Conservation (phyloP, 2,888 invertebrate species). For the Formica aserva region DNA sequence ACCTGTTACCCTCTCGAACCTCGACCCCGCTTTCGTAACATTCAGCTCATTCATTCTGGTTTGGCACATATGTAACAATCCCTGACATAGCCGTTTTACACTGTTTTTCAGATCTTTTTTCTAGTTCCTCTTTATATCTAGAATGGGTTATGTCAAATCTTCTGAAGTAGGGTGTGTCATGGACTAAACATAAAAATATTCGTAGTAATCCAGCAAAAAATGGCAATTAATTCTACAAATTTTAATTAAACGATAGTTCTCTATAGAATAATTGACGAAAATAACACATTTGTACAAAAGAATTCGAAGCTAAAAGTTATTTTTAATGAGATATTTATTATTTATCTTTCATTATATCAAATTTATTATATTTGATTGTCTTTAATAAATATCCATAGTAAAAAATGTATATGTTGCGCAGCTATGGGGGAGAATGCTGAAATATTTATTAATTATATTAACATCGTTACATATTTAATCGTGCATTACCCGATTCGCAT, state of each 20-base stretch:
- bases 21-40: constrained; percentile 72
- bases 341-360: not conserved
- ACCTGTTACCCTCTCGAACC: constrained; percentile 84
- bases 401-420: not conserved
- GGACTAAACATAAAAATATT: not conserved
- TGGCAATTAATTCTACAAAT: not conserved
- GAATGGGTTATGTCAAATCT: not conserved
- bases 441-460: constrained; percentile 37
- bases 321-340: not conserved
- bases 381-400: not conserved
- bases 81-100: constrained; percentile 49
- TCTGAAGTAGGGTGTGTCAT: not conserved
- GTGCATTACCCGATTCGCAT: constrained; percentile 45
- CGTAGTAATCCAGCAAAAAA: not conserved
- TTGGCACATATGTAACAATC: constrained; percentile 65
- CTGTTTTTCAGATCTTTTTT: constrained; percentile 36
- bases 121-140: constrained; percentile 20
- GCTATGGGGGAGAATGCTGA: not conserved
- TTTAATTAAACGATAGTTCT: no score
- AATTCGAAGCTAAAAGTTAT: not conserved
- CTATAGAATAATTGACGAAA: not conserved
- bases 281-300: not conserved
- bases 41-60: constrained; percentile 72
- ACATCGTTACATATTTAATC: constrained; percentile 40
- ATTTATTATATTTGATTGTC: no score